phyloP scores from a whole-genome alignment of 2,888 invertebrate species.

The Atherix ibis region DNA sequence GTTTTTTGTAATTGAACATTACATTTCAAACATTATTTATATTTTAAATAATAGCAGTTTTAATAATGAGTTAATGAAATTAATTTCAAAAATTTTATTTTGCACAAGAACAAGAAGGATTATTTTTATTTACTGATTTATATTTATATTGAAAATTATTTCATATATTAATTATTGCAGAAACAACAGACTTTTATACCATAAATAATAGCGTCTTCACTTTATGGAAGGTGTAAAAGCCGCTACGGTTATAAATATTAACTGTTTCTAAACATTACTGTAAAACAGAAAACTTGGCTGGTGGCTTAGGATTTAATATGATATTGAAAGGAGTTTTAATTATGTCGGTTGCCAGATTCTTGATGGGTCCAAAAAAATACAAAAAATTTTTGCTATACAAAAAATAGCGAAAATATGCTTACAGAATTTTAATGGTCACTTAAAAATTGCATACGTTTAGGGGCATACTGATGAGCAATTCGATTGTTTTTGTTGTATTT shows the following conservation, averaged over 20 bases:
- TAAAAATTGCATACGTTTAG: no score
- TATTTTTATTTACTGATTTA: background rate
- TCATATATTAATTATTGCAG: constrained; percentile 37
- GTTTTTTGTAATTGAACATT: no score
- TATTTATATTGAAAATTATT: background rate
- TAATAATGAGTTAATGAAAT: background rate
- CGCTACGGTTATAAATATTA: constrained; percentile 53
- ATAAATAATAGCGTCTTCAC: constrained; percentile 39
- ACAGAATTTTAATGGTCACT: no score
- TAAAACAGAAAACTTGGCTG: constrained; percentile 41
- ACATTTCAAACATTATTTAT: constrained; percentile 3
- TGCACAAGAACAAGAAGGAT: constrained; percentile 28
- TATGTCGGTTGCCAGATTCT: constrained; percentile 42
- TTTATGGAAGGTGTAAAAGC: constrained; percentile 58
- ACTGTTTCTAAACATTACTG: constrained; percentile 52
- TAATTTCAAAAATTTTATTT: constrained; percentile 19
- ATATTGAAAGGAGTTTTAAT: constrained; percentile 52
- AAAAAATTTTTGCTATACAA: no score
- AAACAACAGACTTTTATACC: constrained; percentile 37
- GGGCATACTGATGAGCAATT: no score
- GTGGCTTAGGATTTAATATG: constrained; percentile 58
- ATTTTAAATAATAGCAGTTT: background rate
- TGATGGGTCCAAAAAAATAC: no score
- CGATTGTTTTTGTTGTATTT: no score
- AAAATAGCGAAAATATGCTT: no score